These are phyloP conservation scores for Xerus inauris DNA, from an alignment of 2,113 vertebrate genomes.

Conservation along the genomic window DNA sequence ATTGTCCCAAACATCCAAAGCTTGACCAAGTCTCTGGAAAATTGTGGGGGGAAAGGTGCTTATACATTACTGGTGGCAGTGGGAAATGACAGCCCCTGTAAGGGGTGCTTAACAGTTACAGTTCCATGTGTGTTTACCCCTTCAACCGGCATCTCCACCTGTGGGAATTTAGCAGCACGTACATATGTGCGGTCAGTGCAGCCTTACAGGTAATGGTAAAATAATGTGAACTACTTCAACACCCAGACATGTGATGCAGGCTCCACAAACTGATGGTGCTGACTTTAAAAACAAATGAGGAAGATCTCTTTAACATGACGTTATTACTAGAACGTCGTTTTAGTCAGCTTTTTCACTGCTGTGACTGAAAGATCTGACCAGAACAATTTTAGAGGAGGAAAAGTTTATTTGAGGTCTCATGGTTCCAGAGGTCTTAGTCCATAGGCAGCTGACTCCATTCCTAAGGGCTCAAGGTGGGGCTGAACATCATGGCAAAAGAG, in stretches of 20 bases:
- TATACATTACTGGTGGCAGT: not conserved
- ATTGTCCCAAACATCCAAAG: not conserved
- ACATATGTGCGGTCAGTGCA: not conserved
- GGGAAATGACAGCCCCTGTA: not conserved
- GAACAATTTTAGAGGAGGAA: no score
- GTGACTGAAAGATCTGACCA: no score
- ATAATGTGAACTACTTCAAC: not conserved
- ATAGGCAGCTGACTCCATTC: no score
- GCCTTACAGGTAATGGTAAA: not conserved
- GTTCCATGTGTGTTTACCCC: not conserved
- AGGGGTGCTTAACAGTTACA: not conserved
- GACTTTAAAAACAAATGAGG: not conserved
- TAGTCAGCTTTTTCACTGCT: no score
- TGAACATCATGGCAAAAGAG: no score
- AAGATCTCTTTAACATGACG: not conserved
- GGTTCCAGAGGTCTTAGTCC: no score
- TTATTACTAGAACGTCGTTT: not conserved
- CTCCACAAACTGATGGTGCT: not conserved
- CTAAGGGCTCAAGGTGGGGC: no score
- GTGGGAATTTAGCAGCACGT: not conserved
- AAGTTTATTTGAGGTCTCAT: no score
- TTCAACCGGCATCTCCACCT: not conserved
- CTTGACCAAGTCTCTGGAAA: not conserved
- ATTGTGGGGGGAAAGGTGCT: not conserved
- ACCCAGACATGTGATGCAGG: not conserved